A percentile compares a stretch with the other conserved stretches of the same genome.
phyloP scores from a whole-genome alignment of 2,797 vertebrate species.

The Podargus strigoides region DNA sequence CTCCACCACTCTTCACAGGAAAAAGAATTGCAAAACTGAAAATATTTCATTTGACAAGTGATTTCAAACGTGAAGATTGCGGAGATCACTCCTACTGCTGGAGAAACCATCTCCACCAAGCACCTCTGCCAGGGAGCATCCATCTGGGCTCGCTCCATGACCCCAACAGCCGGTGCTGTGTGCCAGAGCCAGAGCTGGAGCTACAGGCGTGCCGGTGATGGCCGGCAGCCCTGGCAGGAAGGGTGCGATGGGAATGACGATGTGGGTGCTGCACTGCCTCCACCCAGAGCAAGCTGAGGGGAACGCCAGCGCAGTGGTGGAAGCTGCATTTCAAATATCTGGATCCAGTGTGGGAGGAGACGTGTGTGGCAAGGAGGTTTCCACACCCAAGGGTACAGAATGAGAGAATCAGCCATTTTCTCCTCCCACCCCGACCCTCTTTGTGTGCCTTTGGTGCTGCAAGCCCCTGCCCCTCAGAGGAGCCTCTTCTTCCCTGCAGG shows the following conservation, averaged over 20 bases:
- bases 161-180: rapidly evolving
- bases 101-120: neutral
- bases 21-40: neutral
- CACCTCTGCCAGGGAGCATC: rapidly evolving
- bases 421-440: neutral
- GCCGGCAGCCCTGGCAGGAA: neutral
- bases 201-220: rapidly evolving
- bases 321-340: neutral
- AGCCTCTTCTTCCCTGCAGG: neutral
- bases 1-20: neutral
- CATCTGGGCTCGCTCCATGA: rapidly evolving
- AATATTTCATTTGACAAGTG: rapidly evolving
- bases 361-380: neutral
- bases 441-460: neutral
- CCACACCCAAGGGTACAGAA: neutral
- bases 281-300: neutral
- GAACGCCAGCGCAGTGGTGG: neutral
- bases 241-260: rapidly evolving
- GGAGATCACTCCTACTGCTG: neutral
- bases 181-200: neutral
- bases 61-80: neutral
- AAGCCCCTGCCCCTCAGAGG: neutral
- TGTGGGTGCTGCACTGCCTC: neutral
- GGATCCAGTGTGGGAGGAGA: neutral
- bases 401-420: neutral